Evolutionary conservation across 2,888 invertebrate genomes (phyloP), one percentile per base, ranked within the genome.

Genomic region (Neoaliturus tenellus): DNA sequence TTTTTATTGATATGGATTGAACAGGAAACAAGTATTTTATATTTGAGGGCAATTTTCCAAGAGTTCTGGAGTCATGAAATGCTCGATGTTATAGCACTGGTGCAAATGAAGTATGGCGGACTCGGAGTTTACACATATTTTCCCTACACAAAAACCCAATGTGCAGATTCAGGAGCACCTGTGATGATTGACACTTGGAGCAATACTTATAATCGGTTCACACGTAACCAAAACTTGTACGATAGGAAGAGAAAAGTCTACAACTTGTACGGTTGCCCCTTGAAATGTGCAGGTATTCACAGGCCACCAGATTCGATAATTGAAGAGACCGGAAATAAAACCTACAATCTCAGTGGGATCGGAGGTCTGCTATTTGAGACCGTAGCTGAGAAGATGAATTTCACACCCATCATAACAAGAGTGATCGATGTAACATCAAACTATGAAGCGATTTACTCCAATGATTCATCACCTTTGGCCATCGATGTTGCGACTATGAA

Each of bases 21-120:
- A 14, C 84, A 78, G 20, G 81, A 84, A 33, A 44, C 78, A 23
- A 84, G 78, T 73, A 67, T 82, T 48, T 73, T 84, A 20, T 58
- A 84, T 23, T 62, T 87, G 12, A 86, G 86, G 10, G 71, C 55
- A 41, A 73, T 86, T 33, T 87, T 88, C 33, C 87, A 88, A 51
- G 85, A 84, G 25, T 88, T 88, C 48, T 88, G 88, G 88, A 83
- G 84, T 51, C 86, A 85, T 73, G 87, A 88, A 85, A 86, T 88
- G 28, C 81, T 88, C 39, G 87, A 88, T 81, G 88, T 87, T 5
- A 85, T 87, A 23, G 87, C 87, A 4, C 73, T 88, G 78, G 85
- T 87, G 81, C 81, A 86, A 28, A 83, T 86, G 84, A 80, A 84
- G 28, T 85, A 85, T 41, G 85, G 86, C 0, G 78, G 84, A 17